phyloP scores from a whole-genome alignment of 1,140 invertebrate species.

The Psix sp. region DNA sequence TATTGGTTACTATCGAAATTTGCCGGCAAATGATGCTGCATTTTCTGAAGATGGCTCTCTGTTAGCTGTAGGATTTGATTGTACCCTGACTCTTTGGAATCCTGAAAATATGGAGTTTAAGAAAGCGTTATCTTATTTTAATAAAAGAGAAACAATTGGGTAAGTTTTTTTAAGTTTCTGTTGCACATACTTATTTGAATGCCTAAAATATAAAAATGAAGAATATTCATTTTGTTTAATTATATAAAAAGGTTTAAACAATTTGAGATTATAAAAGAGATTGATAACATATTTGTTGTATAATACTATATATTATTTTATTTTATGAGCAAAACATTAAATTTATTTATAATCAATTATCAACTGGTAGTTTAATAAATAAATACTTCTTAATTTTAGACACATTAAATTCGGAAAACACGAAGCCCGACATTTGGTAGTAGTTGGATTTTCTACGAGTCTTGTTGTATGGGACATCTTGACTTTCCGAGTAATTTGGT shows the following conservation, averaged over 20 bases:
- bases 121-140: slow-evolving; percentile 70
- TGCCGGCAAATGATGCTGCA: slow-evolving; percentile 77
- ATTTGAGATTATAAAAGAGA: no score
- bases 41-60: slow-evolving; percentile 88
- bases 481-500: slow-evolving; percentile 80
- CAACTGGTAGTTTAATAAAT: neutral
- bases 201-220: no score
- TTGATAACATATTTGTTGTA: no score
- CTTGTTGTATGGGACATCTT: slow-evolving; percentile 86
- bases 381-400: slow-evolving; percentile 65
- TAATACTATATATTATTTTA: no score
- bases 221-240: no score
- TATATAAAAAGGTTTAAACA: no score
- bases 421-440: slow-evolving; percentile 81
- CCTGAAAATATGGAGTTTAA: slow-evolving; percentile 78
- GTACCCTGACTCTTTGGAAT: slow-evolving; percentile 85
- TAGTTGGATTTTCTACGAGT: slow-evolving; percentile 78
- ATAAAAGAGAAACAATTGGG: slow-evolving; percentile 69
- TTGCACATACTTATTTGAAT: no score
- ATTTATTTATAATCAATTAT: neutral
- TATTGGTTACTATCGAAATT: slow-evolving; percentile 81
- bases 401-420: slow-evolving; percentile 82
- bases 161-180: slow-evolving; percentile 62
- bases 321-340: no score
- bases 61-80: slow-evolving; percentile 83